phyloP scores from a whole-genome alignment of 2,113 vertebrate species.

The Poecilia latipinna region DNA sequence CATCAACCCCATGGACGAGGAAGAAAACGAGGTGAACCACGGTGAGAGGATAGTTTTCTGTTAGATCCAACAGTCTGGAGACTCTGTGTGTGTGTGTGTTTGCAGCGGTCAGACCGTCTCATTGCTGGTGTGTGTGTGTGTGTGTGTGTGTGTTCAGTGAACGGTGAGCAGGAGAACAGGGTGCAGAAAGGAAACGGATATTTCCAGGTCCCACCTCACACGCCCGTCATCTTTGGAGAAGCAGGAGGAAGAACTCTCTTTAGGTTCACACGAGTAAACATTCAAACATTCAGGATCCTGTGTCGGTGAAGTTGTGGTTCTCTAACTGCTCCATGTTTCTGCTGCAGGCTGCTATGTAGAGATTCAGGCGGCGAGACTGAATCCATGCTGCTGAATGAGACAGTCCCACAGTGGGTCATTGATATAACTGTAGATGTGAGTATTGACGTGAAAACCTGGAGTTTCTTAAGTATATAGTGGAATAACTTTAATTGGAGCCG shows the following conservation, averaged over 20 bases:
- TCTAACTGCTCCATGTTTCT: background rate
- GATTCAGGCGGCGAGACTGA: constrained; percentile 98
- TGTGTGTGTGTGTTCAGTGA: constrained; percentile 77
- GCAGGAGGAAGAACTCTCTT: constrained; percentile 96
- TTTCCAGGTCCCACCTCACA: constrained; percentile 98
- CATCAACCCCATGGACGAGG: constrained; percentile 97
- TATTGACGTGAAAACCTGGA: constrained; percentile 30
- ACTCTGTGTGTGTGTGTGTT: background rate
- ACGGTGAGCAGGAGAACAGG: constrained; percentile 94
- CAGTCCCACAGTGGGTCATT: constrained; percentile 98
- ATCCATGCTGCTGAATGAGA: constrained; percentile 98
- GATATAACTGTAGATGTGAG: constrained; percentile 99
- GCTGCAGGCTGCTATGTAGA: constrained; percentile 91
- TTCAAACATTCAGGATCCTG: background rate
- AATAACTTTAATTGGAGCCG: too few species aligned
- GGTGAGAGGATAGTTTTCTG: constrained; percentile 46
- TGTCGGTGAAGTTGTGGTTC: too few species aligned
- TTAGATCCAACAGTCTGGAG: background rate
- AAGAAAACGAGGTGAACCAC: constrained; percentile 95
- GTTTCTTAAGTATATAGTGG: too few species aligned
- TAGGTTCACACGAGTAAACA: constrained; percentile 77
- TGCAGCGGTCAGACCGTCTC: background rate
- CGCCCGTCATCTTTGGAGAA: constrained; percentile 97
- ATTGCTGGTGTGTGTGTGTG: constrained; percentile 1
- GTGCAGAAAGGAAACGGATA: constrained; percentile 99